phyloP scores from a whole-genome alignment of 2,888 invertebrate species.

The Cephonodes hylas region DNA sequence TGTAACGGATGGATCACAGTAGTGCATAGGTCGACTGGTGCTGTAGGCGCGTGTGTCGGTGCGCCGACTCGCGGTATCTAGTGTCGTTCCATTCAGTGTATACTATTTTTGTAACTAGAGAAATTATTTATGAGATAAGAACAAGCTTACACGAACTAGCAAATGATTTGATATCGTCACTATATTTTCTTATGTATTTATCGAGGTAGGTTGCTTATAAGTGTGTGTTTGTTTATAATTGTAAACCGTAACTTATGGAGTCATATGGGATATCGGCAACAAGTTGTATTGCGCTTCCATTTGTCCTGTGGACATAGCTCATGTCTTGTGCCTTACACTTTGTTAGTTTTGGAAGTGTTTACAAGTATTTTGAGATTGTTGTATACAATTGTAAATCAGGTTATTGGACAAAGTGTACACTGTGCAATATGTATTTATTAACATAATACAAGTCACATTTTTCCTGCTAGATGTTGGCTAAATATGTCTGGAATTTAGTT shows the following conservation, averaged over 20 bases:
- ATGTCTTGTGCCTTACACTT: constrained; percentile 62
- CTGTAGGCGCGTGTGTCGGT: constrained; percentile 38
- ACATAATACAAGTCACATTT: constrained; percentile 22
- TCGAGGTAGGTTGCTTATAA: constrained; percentile 71
- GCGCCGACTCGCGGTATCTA: constrained; percentile 29
- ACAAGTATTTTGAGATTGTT: constrained; percentile 19
- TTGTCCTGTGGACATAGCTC: constrained; percentile 51
- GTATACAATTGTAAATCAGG: constrained; percentile 28
- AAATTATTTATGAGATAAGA: constrained; percentile 81
- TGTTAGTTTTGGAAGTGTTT: constrained; percentile 31
- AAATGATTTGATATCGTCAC: constrained; percentile 65
- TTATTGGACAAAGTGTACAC: constrained; percentile 46
- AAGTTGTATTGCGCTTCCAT: constrained; percentile 46
- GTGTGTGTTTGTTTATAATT: constrained; percentile 74
- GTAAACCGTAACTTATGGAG: constrained; percentile 64
- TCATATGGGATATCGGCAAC: constrained; percentile 32
- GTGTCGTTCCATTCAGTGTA: constrained; percentile 66
- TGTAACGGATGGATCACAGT: constrained; percentile 68
- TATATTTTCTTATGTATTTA: constrained; percentile 81
- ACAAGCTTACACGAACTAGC: constrained; percentile 70
- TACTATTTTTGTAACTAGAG: constrained; percentile 80
- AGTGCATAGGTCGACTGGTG: constrained; percentile 61
- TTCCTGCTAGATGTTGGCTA: background rate
- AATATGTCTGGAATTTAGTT: background rate
- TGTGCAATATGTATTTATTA: constrained; percentile 75